Evolutionary conservation across 2,888 invertebrate genomes (phyloP), one percentile per base, ranked within the genome.

Genomic region (Drosophila pseudotakahashii): DNA sequence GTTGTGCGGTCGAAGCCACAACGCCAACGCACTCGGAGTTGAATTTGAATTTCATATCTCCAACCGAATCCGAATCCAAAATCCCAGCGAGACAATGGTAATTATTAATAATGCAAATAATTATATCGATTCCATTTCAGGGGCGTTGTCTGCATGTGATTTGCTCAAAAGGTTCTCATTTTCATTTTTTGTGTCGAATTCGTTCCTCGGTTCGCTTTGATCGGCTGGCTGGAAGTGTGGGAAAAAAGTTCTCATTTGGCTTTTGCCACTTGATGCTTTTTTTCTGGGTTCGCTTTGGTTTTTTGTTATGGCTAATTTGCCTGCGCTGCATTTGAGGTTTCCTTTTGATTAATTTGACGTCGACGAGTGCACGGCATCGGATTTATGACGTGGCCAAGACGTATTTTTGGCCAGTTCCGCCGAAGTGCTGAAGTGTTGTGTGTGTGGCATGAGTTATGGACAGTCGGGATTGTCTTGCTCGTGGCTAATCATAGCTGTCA

Each of bases 61-160:
- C 14, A 34, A 73, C 34, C 39, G 53, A 62, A 32, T 36, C 59
- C 32, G 58, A 39, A 3, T 9, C n/a, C 64, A 30, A 61, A 73
- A 66, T 45, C 63, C 52, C 55, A 48, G 66, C 79, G 58, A 86
- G 73, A 83, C 89, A 82, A 87, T 86, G 81, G 81, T 83, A 88
- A 88, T 83, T 83, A 88, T 83, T 88, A 83, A 83, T 83, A 83
- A 88, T 83, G 82, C 82, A 83, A 83, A 83, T 83, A 83, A 83
- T 83, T 83, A 83, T 83, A 83, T 83, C 81, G 89, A 89, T 83
- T 83, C 74, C 84, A 80, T 80, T 73, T 88, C 79, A 78, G 81
- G 89, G 82, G 82, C 82, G 82, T 83, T 86, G 87, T 66, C 87
- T 74, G 82, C 58, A 55, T 55, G 53, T 58, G 63, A 70, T 70